These are phyloP conservation scores for Heliconius sara DNA, from an alignment of 2,888 invertebrate genomes.

Conservation along the genomic window DNA sequence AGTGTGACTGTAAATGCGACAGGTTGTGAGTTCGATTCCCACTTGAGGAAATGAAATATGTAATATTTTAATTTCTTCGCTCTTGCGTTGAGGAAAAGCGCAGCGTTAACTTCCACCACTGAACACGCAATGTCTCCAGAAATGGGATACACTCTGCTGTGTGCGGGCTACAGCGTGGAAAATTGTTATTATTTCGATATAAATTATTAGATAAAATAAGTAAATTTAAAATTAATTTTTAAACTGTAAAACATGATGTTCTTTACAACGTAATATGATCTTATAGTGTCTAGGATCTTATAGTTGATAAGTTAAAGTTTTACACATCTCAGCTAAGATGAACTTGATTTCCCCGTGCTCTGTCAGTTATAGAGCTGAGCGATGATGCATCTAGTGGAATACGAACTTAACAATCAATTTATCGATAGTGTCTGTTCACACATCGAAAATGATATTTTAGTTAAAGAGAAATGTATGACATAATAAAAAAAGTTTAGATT, in stretches of 20 bases:
- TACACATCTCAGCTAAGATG: conserved; percentile 53
- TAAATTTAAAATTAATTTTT: neutral
- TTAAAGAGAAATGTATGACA: neutral
- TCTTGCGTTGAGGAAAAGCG: no score
- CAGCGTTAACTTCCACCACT: no score
- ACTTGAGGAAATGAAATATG: no score
- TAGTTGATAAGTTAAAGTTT: neutral
- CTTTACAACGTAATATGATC: neutral
- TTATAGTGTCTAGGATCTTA: neutral
- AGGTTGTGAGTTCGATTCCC: no score
- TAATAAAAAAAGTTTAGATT: neutral
- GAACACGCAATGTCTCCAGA: no score
- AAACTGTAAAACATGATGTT: neutral
- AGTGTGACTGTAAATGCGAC: no score
- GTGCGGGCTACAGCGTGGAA: no score
- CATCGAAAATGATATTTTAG: neutral
- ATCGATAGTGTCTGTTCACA: conserved; percentile 42
- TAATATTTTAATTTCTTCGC: no score
- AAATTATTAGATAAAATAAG: neutral
- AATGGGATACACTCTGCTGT: no score
- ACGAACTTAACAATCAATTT: conserved; percentile 49
- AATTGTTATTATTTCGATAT: neutral
- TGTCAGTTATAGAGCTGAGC: conserved; percentile 51
- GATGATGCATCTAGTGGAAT: conserved; percentile 52
- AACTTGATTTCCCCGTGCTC: conserved; percentile 60